Percentiles rank a stretch among this genome's conserved stretches.
Evolutionary conservation across 2,113 vertebrate species (phyloP).

Genomic region (Aythya baeri): DNA sequence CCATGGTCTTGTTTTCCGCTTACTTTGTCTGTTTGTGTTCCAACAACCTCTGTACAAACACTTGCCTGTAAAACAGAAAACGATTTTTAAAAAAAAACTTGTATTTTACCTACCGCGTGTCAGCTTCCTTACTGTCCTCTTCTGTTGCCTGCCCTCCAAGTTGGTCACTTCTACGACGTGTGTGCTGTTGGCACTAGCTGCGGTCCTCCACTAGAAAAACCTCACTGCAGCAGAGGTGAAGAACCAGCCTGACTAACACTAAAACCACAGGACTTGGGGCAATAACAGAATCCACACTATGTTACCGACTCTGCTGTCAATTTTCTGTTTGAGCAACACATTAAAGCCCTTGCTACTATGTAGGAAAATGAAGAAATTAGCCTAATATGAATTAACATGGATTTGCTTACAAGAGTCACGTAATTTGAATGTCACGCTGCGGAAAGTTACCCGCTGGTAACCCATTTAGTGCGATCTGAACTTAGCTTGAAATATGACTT

Average conservation of each 20-base stretch:
- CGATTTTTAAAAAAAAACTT: background rate
- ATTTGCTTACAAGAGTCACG: background rate
- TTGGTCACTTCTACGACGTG: rapidly evolving
- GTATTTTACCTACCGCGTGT: conserved; percentile 21
- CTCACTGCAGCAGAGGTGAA: background rate
- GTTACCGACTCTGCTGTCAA: background rate
- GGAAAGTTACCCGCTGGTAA: background rate
- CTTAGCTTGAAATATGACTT: background rate
- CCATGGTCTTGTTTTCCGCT: conserved; percentile 15
- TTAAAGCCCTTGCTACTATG: background rate
- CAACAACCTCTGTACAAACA: conserved; percentile 40
- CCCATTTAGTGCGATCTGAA: background rate
- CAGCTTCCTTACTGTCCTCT: conserved; percentile 8
- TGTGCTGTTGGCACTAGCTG: background rate
- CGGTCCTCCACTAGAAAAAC: background rate
- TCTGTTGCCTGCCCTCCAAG: background rate
- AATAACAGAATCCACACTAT: background rate
- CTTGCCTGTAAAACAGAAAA: conserved; percentile 43
- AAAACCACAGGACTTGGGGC: background rate
- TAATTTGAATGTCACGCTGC: background rate
- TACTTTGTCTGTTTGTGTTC: background rate
- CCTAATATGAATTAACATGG: background rate
- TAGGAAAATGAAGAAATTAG: background rate
- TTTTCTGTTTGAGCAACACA: background rate
- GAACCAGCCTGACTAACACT: background rate